Evolutionary conservation across 2,797 vertebrate species (phyloP).

Genomic region (Spondyliosoma cantharus): DNA sequence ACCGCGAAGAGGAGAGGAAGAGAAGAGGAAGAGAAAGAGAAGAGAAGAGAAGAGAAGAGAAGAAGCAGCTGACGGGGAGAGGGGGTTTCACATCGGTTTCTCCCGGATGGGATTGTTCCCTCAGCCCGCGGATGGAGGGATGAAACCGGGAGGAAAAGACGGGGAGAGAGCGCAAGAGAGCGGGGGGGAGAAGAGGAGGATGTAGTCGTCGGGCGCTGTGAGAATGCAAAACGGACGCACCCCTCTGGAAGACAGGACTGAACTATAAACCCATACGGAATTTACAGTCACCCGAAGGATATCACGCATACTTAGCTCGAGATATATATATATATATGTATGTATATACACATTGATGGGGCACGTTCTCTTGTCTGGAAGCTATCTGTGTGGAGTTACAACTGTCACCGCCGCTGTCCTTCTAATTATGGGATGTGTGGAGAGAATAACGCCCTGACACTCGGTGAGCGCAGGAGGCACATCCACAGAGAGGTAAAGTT

Average conservation of each 20-base stretch:
- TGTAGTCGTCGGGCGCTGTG: conserved; percentile 71
- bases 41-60: conserved; percentile 9
- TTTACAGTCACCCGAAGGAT: conserved; percentile 66
- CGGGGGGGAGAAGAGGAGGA: conserved; percentile 66
- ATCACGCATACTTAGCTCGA: conserved; percentile 29
- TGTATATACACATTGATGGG: conserved; percentile 29
- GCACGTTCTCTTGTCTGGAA: conserved; percentile 48
- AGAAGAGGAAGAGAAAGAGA: conserved; percentile 5
- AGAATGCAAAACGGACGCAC: conserved; percentile 79
- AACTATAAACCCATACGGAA: conserved; percentile 67
- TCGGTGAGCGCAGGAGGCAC: conserved; percentile 11
- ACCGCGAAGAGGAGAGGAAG: conserved; percentile 8
- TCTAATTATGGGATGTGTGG: conserved; percentile 68
- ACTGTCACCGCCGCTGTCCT: not conserved
- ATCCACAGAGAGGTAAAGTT: conserved; percentile 70
- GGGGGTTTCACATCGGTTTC: conserved; percentile 21
- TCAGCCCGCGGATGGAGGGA: conserved; percentile 68
- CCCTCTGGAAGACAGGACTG: conserved; percentile 67
- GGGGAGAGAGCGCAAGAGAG: conserved; percentile 59
- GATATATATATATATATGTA: not conserved
- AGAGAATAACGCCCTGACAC: conserved; percentile 62
- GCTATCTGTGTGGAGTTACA: conserved; percentile 73
- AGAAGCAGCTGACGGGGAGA: not conserved
- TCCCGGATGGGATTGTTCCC: conserved; percentile 65
- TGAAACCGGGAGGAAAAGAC: conserved; percentile 68